These are phyloP conservation scores for Conus canariensis DNA, from an alignment of 2,888 invertebrate genomes.

Conservation along the genomic window DNA sequence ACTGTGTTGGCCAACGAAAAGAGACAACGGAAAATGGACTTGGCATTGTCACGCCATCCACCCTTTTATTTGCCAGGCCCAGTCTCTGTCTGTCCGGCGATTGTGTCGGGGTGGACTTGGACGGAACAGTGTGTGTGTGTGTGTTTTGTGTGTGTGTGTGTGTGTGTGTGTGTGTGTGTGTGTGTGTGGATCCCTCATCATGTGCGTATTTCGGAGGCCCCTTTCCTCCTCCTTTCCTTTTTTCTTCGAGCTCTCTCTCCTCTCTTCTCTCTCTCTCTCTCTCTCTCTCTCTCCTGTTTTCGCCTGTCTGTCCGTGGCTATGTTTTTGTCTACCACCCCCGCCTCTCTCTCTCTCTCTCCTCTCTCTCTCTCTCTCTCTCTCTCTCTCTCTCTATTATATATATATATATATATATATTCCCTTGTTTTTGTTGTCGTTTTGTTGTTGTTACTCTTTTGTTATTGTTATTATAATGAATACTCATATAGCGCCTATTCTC, in stretches of 20 bases:
- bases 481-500: no score
- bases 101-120: neutral
- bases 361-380: no score
- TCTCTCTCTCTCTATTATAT: no score
- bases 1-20: constrained; percentile 19
- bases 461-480: no score
- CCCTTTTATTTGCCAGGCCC: constrained; percentile 10
- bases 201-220: neutral
- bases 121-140: neutral
- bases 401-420: no score
- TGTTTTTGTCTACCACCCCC: no score
- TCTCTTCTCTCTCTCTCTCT: no score
- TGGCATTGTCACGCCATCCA: constrained; percentile 37
- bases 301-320: no score
- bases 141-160: constrained; percentile 20
- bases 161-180: constrained; percentile 27
- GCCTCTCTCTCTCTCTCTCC: no score
- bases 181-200: neutral
- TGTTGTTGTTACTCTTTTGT: no score
- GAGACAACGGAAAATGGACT: constrained; percentile 41
- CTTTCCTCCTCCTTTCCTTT: neutral
- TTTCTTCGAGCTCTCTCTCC: neutral
- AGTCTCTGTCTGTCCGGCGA: neutral
- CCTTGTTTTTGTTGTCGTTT: no score
- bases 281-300: no score